A percentile compares a stretch with the other conserved stretches of the same genome.
Conservation (phyloP, 2,797 vertebrate genomes). For the Myripristis jacobus region DNA sequence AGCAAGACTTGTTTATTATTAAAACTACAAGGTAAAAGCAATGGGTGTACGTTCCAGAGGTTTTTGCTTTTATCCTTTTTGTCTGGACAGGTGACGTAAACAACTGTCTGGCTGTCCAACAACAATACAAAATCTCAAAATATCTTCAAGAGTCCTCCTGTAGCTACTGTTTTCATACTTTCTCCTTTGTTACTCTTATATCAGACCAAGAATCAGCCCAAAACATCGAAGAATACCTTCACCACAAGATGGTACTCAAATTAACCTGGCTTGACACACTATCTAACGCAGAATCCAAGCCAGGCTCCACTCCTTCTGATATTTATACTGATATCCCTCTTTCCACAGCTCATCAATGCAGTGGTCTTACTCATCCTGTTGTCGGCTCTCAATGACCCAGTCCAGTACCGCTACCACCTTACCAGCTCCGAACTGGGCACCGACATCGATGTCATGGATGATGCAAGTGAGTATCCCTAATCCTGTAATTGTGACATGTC, state of each 20-base stretch:
- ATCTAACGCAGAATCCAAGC: neutral
- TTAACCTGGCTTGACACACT: neutral
- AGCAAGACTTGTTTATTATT: neutral
- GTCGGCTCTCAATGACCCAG: constrained; percentile 92
- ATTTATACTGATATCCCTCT: constrained; percentile 26
- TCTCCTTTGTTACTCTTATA: no score
- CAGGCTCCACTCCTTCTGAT: neutral
- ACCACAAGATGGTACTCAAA: neutral
- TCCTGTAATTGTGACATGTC: constrained; percentile 5
- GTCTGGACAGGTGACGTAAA: neutral
- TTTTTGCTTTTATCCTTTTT: neutral
- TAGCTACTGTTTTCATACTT: no score
- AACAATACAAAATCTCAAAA: neutral
- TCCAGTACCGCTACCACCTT: constrained; percentile 92
- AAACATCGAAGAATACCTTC: neutral
- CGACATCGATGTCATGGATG: constrained; percentile 96
- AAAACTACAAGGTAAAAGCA: no score
- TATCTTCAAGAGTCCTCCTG: no score
- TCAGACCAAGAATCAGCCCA: neutral
- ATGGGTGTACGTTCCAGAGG: no score
- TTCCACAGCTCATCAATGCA: constrained; percentile 90
- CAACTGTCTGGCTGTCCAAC: constrained; percentile 63
- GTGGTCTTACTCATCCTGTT: constrained; percentile 93
- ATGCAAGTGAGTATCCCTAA: constrained; percentile 91
- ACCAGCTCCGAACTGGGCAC: constrained; percentile 90